Conservation (phyloP, 2,888 invertebrate genomes). For the Pyrrhosoma nymphula region DNA sequence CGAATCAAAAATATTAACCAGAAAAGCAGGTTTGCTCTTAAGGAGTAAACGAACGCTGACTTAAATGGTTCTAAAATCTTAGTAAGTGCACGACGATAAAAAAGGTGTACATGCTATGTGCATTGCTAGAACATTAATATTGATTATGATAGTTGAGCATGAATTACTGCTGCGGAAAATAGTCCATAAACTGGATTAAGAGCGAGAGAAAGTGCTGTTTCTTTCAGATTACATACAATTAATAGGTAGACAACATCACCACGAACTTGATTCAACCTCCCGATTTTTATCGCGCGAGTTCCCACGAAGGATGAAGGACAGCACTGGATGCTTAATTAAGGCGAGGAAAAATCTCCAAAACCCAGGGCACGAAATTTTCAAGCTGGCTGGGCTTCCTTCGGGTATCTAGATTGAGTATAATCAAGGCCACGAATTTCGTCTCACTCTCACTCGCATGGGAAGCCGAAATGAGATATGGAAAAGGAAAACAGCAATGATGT, state of each 20-base stretch:
- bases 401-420: neutral
- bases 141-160: neutral
- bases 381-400: neutral
- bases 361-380: slow-evolving; percentile 1
- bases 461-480: neutral
- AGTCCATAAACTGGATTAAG: neutral
- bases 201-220: slow-evolving; percentile 10
- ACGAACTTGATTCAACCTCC: neutral
- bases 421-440: neutral
- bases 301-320: slow-evolving; percentile 31
- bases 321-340: neutral
- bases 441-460: neutral
- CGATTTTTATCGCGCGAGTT: neutral
- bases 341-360: neutral
- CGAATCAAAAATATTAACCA: too few species aligned
- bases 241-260: neutral
- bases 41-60: too few species aligned
- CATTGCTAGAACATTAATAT: too few species aligned
- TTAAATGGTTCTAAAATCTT: too few species aligned
- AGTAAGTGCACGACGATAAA: too few species aligned
- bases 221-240: neutral
- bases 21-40: too few species aligned
- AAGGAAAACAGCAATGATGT: too few species aligned
- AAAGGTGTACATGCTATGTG: too few species aligned
- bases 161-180: neutral